Percentiles rank a stretch among this genome's conserved stretches.
phyloP scores from a whole-genome alignment of 1,140 invertebrate genomes.

The Aphidius gifuensis region DNA sequence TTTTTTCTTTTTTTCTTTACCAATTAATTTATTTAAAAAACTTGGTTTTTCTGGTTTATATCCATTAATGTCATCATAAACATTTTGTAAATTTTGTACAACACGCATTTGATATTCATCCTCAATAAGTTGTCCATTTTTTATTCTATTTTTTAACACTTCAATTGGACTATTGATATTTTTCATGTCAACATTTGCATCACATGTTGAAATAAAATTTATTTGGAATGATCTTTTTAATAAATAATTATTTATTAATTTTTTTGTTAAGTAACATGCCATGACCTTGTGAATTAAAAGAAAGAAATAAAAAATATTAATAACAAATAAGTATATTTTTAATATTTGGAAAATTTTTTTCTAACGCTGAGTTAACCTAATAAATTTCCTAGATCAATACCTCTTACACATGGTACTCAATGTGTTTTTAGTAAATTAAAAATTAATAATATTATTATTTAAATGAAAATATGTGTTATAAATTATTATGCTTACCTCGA shows the following conservation, averaged over 20 bases:
- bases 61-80: conserved; percentile 64
- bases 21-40: conserved; percentile 51
- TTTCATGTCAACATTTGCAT: conserved; percentile 19
- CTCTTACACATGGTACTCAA: background rate
- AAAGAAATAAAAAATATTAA: background rate
- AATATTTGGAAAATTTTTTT: conserved; percentile 4
- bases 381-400: background rate
- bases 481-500: background rate
- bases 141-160: conserved; percentile 60
- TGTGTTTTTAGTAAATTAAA: background rate
- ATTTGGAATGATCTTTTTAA: conserved; percentile 1
- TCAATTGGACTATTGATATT: conserved; percentile 51
- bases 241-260: conserved; percentile 4
- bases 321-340: background rate
- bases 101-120: conserved; percentile 73
- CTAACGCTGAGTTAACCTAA: conserved; percentile 4
- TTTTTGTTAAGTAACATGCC: conserved; percentile 10
- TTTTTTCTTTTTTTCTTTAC: conserved; percentile 43
- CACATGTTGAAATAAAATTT: background rate
- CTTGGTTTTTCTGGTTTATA: conserved; percentile 59
- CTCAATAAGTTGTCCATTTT: conserved; percentile 59
- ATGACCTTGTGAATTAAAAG: background rate
- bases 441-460: background rate
- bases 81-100: conserved; percentile 64
- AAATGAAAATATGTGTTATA: no score